Conservation (phyloP, 2,888 invertebrate species). For the Pterostichus madidus region DNA sequence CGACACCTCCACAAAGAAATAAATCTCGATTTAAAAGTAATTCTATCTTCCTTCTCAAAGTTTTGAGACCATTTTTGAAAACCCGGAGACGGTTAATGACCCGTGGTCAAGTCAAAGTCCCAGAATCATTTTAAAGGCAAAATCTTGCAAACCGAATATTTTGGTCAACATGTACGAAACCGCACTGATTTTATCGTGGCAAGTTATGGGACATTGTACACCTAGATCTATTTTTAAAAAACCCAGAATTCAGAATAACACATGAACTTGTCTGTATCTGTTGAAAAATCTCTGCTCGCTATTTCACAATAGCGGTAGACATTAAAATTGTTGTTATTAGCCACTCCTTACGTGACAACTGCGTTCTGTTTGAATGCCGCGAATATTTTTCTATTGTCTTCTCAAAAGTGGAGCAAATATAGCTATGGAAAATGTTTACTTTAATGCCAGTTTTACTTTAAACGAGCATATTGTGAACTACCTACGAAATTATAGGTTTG, state of each 20-base stretch:
- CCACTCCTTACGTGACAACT: constrained; percentile 23
- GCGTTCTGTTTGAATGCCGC: constrained; percentile 7
- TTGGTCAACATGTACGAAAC: constrained; percentile 30
- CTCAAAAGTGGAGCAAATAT: constrained; percentile 33
- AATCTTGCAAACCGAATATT: constrained; percentile 28
- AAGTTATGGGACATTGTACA: constrained; percentile 44
- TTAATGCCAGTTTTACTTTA: constrained; percentile 18
- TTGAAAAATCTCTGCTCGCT: constrained; percentile 16
- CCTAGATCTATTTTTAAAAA: constrained; percentile 19
- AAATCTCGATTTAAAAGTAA: constrained; percentile 8
- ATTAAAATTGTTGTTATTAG: constrained; percentile 19
- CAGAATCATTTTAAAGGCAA: background rate
- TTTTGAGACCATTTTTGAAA: constrained; percentile 4
- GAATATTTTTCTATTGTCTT: constrained; percentile 25
- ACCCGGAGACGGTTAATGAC: background rate
- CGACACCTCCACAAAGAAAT: constrained; percentile 5
- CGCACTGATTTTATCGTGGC: constrained; percentile 17
- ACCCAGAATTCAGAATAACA: constrained; percentile 31
- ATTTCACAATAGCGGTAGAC: constrained; percentile 1
- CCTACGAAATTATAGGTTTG: constrained; percentile 26
- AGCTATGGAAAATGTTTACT: constrained; percentile 32
- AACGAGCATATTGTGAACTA: background rate
- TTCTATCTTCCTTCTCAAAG: background rate
- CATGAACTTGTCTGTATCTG: constrained; percentile 37
- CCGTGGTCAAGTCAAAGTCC: background rate